Percentiles rank a stretch among this genome's conserved stretches.
These are phyloP conservation scores for Lonchura striata DNA, from an alignment of 2,113 vertebrate species.

Conservation along the genomic window DNA sequence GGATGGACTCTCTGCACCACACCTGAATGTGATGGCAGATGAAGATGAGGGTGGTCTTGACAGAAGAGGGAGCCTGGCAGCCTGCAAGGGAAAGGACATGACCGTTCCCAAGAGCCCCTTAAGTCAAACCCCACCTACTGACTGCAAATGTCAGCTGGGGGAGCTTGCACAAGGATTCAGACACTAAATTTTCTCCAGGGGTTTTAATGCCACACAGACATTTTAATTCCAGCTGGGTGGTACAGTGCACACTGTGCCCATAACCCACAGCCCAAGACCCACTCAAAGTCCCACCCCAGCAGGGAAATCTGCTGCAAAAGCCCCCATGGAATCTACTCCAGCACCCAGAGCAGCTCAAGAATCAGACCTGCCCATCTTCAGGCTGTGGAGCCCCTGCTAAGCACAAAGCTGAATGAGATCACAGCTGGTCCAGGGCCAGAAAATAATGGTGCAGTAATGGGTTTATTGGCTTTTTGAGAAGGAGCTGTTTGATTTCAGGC, in stretches of 20 bases:
- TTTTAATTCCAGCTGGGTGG: neutral
- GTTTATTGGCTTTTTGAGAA: constrained; percentile 48
- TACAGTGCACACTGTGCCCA: neutral
- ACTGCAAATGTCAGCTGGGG: neutral
- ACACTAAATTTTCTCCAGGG: neutral
- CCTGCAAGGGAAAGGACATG: neutral
- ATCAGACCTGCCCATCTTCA: neutral
- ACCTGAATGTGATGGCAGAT: neutral
- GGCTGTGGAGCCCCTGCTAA: neutral
- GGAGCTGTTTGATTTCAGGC: constrained; percentile 31
- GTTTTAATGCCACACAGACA: neutral
- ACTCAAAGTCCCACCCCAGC: neutral
- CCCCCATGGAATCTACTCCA: neutral
- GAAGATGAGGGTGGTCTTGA: too few relatives aligned
- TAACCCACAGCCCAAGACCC: neutral
- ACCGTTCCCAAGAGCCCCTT: neutral
- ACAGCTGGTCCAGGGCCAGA: constrained; percentile 40
- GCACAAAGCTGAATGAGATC: constrained; percentile 37
- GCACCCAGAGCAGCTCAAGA: neutral
- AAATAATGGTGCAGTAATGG: constrained; percentile 39
- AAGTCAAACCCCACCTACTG: neutral
- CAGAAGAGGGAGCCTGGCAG: neutral
- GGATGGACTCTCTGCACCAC: neutral
- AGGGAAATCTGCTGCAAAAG: neutral
- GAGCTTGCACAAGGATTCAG: neutral